Evolutionary conservation across 2,797 vertebrate species (phyloP).

Genomic region (Caiman crocodilus): DNA sequence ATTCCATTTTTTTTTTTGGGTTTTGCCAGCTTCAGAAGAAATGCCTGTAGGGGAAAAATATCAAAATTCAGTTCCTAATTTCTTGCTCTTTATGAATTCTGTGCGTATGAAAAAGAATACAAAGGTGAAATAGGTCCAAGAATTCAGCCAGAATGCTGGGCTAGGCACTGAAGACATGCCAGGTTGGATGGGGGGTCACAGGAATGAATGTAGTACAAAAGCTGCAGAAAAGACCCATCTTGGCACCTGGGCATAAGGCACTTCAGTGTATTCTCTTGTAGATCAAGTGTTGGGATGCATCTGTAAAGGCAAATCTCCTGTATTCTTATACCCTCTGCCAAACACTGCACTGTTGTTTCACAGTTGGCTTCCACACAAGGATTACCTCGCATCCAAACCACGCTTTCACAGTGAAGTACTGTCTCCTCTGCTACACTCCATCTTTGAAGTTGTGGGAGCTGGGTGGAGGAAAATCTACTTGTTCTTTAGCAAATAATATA

Average conservation of each 20-base stretch:
- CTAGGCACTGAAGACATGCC: too few relatives aligned
- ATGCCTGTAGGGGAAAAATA: too few relatives aligned
- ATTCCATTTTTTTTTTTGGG: too few relatives aligned
- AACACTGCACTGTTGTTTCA: neutral
- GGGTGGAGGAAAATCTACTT: too few relatives aligned
- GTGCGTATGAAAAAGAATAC: too few relatives aligned
- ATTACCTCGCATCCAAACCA: neutral
- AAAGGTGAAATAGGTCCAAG: too few relatives aligned
- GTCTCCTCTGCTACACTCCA: neutral
- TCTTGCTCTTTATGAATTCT: too few relatives aligned
- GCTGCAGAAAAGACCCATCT: neutral
- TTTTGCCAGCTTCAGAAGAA: too few relatives aligned
- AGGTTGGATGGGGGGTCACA: neutral
- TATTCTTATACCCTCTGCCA: neutral
- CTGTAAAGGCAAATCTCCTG: neutral
- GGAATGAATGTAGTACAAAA: neutral
- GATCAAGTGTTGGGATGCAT: neutral
- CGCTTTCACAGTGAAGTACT: neutral
- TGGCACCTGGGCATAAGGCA: neutral
- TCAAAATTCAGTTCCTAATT: too few relatives aligned
- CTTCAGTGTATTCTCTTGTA: neutral
- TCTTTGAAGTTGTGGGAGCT: too few relatives aligned
- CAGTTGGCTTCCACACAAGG: neutral
- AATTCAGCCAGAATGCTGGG: too few relatives aligned
- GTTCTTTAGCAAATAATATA: too few relatives aligned